Evolutionary conservation across 2,113 vertebrate species (phyloP), one percentile per base, ranked within the genome.

Genomic region (Petroica traversi): DNA sequence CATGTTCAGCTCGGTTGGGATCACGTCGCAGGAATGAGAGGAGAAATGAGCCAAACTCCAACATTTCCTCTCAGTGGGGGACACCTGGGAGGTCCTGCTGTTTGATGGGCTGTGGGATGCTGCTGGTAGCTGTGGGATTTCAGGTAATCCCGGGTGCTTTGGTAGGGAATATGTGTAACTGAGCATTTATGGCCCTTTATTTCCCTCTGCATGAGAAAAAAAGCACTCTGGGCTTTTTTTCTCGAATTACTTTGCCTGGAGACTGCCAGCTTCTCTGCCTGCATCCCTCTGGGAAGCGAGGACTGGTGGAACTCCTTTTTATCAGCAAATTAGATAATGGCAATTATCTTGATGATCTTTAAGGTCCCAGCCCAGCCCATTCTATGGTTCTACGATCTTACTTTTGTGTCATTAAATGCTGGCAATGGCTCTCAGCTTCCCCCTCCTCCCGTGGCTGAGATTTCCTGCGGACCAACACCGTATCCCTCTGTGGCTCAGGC

Each of bases 311-410:
- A 46, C 61, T 75, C 46, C 46, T 54, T 63, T 83, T 45, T 57
- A 68, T 51, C 59, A 61, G 74, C 23, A 78, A 78, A 64, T 61
- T 29, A 51, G 80, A 57, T 77, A 61, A 88, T n/a, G 49, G 88
- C 43, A 74, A 48, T 93, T 69, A 77, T 55, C 81, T 51, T 61
- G 71, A 62, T 89, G 71, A 76, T 89, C 88, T 83, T 83, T 89
- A 89, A 83, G 63, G 71, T 69, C 88, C 88, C 71, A 83, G 57
- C 71, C 88, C 88, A 83, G 63, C 72, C 88, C 71, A 76, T 83
- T 89, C 41, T 5, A 19, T 3, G 15, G 49, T 75, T 76, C 63
- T 33, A 61, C 57, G 34, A 41, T 69, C 71, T 83, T 28, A 41
- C 79, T 89, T 76, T 83, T 52, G 41, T 81, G 59, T 68, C 82